Evolutionary conservation across 2,888 invertebrate genomes (phyloP).

Genomic region (Microplitis deprimator): DNA sequence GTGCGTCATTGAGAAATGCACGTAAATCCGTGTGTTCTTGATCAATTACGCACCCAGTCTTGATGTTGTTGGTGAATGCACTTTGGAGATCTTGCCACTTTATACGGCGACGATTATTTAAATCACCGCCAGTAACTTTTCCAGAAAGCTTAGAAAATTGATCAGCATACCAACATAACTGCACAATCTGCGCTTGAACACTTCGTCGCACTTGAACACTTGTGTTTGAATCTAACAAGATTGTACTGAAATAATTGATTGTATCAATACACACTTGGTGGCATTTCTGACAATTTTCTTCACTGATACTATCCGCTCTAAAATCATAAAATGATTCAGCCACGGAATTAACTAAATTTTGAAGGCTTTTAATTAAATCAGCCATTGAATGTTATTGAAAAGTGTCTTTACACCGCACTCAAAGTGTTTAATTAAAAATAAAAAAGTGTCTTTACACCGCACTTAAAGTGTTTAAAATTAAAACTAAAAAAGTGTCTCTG

Average conservation of each 20-base stretch:
- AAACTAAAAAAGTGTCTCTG: no score
- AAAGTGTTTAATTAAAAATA: no score
- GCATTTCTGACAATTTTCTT: neutral
- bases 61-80: neutral
- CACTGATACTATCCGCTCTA: no score
- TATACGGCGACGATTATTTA: neutral
- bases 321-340: neutral
- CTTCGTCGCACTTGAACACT: neutral
- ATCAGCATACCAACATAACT: neutral
- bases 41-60: slow-evolving; percentile 35
- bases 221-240: neutral
- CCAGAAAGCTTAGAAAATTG: neutral
- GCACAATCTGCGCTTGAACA: neutral
- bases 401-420: no score
- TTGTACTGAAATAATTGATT: neutral
- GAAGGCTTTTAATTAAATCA: neutral
- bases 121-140: neutral
- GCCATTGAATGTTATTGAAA: no score
- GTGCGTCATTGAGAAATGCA: slow-evolving; percentile 31
- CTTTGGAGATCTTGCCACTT: neutral
- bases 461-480: no score
- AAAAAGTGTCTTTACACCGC: no score
- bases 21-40: slow-evolving; percentile 32
- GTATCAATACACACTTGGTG: neutral
- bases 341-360: neutral